Evolutionary conservation across 2,113 vertebrate species (phyloP), one percentile per base, ranked within the genome.

Genomic region (Indri indri): DNA sequence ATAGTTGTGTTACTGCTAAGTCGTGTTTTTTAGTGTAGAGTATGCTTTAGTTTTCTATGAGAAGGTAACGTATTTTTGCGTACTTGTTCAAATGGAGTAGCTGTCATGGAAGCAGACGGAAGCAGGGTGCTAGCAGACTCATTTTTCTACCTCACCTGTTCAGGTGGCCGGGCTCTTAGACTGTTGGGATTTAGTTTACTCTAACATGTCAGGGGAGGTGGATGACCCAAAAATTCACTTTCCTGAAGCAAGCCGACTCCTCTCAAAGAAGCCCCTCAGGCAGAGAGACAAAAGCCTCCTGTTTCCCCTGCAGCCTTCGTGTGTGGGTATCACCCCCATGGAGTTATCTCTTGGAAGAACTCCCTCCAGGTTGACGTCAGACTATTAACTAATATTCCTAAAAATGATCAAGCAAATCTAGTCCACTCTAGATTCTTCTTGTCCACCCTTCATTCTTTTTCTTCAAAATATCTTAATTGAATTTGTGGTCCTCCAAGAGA

Each of bases 221-320:
- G 34, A 25, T 4, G 23, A 45, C 52, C 10, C 37, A 2, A 0
- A 42, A 71, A 14, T 23, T 18, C 3, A 2, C n/a, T 61, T 22
- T 77, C 11, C 50, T 47, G 50, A n/a, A 40, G 57, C 13, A 42
- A 50, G 30, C 32, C 5, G 65, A 25, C 40, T 45, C 8, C n/a
- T 9, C 50, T 30, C 23, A 6, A 1, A 70, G 22, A n/a, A 74
- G 45, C 54, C 42, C 8, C 6, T 10, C 11, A 50, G 65, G 34
- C 13, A 9, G 47, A 45, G 52, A 81, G 34, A 40, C 5, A 16
- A 25, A 42, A 30, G 66, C 30, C 32, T 14, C 25, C 22, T 0
- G 0, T 11, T 25, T 30, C 25, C 14, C 47, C 57, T 2, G 3
- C 37, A 77, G 13, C 16, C 47, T 47, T 47, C 9, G 0, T 3